Evolutionary conservation across 30 jellyfish, hydroid and myxozoan genomes (phyloP), one percentile per base, ranked within the genome.

Genomic region (Hydractinia echinata): DNA sequence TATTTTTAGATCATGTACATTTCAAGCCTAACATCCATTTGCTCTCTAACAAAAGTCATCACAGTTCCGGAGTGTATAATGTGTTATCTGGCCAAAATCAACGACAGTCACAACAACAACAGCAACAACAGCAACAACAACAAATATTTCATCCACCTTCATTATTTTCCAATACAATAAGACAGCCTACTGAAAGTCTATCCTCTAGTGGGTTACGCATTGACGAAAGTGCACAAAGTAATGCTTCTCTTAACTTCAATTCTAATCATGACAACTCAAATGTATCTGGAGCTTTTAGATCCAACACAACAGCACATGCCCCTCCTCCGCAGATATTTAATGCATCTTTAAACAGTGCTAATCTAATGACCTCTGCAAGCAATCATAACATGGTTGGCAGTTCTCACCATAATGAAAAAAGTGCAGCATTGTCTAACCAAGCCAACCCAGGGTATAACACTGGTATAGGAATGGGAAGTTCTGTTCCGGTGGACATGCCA

Each of bases 341-440:
- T 80, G 87, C 87, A 14, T 51, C 87, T 19, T 53, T 80, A 44
- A 80, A 76, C 54, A 76, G 87, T 44, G 21, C 87, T 20, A 80
- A 80, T 44, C 73, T 80, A 50, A 48, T 80, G n/a, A 61, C 87
- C 9, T 0, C 87, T 13, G 69, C 69, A 4, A 69, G 76, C 14
- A 4, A 11, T 18, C 52, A 51, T 18, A 76, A 77, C 7, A 72
- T n/a, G 55, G 50, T 44, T 13, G 19, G 39, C 18, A n/a, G 51
- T 8, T 64, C 74, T 51, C 74, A 64, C 18, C 74, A 44, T 6
- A 44, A 64, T 13, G 74, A 64, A 8, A 64, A 64, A 58, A 58
- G 15, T 11, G 19, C 69, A 58, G 16, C 69, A 58, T 18, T 30
- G 44, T 30, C 44, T 0, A 64, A 7, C 16, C 74, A 64, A 7